Evolutionary conservation across 2,797 vertebrate species (phyloP), one percentile per base, ranked within the genome.

Genomic region (Margarornis squamiger): DNA sequence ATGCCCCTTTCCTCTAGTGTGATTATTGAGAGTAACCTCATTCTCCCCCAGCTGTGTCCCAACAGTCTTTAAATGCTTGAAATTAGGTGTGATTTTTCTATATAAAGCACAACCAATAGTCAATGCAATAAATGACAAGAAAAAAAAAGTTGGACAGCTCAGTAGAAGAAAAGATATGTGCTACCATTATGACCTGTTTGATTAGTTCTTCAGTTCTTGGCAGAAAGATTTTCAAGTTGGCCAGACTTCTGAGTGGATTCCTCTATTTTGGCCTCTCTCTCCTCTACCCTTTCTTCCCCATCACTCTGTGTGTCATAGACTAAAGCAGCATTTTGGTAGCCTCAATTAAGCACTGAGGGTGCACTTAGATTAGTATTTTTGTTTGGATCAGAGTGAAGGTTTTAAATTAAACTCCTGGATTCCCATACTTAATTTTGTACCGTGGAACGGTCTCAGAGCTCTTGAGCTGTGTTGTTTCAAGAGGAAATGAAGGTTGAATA

Each of bases 131-230:
- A 95, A 86, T 65, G n/a, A 54, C 34, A 71, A 51, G 26, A 18
- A 58, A 75, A 80, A 76, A 80, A 61, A 80, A 32, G 16, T 51
- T 88, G 73, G 51, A 30, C 39, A 58, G 34, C 46, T 94, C 57
- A 41, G 46, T 13, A 58, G 54, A 86, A 72, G 27, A 72, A 86
- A 90, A 90, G 36, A 90, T 74, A 23, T 32, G 62, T 55, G 30
- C 54, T 39, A 73, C 54, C 4, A 1, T 78, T 68, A 58, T 1
- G 34, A 76, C 58, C 43, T 66, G 36, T 71, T 81, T 86, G 65
- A 95, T 93, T 84, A 88, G 46, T 62, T 84, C 79, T 92, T 88
- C 55, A 24, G 62, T 46, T 88, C 74, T 88, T 93, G 92, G 89
- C 80, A 91, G 71, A 39, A 86, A 68, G 18, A 36, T 55, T 85